Evolutionary conservation across 2,888 invertebrate species (phyloP).

Genomic region (Brachycybe producta): DNA sequence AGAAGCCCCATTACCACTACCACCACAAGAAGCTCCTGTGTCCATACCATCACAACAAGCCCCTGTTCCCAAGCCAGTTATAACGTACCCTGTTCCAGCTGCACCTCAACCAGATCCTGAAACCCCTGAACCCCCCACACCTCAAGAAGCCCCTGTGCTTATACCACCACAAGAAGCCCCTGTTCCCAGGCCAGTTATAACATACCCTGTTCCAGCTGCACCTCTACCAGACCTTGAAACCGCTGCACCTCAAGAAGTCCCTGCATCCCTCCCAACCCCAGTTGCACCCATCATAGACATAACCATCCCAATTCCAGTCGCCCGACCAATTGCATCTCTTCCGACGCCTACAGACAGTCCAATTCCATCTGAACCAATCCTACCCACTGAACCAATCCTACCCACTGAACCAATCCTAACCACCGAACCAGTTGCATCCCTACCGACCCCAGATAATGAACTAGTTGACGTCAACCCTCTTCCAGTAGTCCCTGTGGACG

Average conservation of each 20-base stretch:
- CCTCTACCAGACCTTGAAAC: conserved; percentile 1
- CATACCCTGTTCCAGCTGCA: not conserved
- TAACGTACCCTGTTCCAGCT: not conserved
- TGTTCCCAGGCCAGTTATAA: not conserved
- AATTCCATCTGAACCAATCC: no score
- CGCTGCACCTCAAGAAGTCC: not conserved
- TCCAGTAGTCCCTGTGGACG: no score
- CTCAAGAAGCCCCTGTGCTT: not conserved
- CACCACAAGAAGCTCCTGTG: not conserved
- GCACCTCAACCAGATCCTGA: conserved; percentile 1
- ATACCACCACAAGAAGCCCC: no score
- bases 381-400: no score
- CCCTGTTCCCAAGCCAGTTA: not conserved
- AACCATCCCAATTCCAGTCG: not conserved
- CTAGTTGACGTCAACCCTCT: no score
- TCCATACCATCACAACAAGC: no score
- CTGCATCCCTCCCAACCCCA: no score
- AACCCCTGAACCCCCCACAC: not conserved
- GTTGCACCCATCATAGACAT: not conserved
- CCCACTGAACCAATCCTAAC: no score
- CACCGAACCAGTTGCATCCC: no score
- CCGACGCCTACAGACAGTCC: no score
- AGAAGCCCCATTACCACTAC: not conserved
- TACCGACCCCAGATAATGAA: no score
- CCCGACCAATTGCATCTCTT: no score